Percentiles rank a stretch among this genome's conserved stretches.
These are phyloP conservation scores for Mythimna pallens DNA, from an alignment of 2,888 invertebrate species.

Conservation along the genomic window DNA sequence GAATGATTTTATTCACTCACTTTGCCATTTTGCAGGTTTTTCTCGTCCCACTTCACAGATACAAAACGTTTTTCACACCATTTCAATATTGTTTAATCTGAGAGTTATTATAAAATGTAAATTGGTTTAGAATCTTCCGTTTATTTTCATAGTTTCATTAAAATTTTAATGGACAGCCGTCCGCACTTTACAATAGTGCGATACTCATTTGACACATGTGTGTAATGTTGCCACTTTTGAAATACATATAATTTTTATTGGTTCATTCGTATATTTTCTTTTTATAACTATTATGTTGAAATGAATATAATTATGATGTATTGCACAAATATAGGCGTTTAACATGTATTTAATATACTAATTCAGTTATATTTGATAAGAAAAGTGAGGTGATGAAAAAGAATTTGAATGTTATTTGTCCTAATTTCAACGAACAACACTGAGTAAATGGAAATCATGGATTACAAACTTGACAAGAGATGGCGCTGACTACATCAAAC, in stretches of 20 bases:
- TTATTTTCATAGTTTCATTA: slow-evolving; percentile 57
- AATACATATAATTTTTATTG: neutral
- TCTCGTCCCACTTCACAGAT: slow-evolving; percentile 54
- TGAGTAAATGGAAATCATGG: neutral
- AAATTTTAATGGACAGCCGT: slow-evolving; percentile 37
- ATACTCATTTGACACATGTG: slow-evolving; percentile 58
- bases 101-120: slow-evolving; percentile 25
- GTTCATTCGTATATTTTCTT: no score
- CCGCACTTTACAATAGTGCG: slow-evolving; percentile 37
- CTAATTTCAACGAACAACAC: slow-evolving; percentile 10
- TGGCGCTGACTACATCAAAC: slow-evolving; percentile 19
- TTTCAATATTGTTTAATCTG: slow-evolving; percentile 55
- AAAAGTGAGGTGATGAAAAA: neutral
- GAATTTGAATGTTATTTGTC: no score
- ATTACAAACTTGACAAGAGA: neutral
- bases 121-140: slow-evolving; percentile 38
- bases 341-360: no score
- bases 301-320: neutral
- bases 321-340: neutral
- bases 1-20: slow-evolving; percentile 75
- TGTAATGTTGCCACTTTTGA: slow-evolving; percentile 29
- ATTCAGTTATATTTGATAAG: neutral
- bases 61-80: slow-evolving; percentile 69
- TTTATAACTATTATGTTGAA: neutral
- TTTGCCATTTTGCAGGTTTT: slow-evolving; percentile 83